phyloP scores from a whole-genome alignment of 2,113 vertebrate genomes.

The Chamaetylas fuelleborni region DNA sequence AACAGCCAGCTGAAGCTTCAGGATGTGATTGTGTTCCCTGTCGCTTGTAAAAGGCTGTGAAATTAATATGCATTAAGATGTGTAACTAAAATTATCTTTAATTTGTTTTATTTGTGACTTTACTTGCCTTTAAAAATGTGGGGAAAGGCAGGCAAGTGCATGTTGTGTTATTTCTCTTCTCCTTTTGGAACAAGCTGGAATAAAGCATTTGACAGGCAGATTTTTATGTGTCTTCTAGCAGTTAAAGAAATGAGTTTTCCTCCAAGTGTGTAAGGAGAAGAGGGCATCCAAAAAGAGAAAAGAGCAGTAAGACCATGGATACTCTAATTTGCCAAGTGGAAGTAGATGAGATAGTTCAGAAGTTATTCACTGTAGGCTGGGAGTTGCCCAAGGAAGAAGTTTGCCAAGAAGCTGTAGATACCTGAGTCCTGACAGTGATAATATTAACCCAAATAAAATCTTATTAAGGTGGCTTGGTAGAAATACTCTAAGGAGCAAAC shows the following conservation, averaged over 20 bases:
- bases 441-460: not conserved
- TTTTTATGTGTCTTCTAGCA: not conserved
- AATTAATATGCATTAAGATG: not conserved
- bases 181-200: not conserved
- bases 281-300: not conserved
- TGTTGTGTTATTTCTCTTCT: not conserved
- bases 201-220: not conserved
- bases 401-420: not conserved
- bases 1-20: not conserved
- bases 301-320: not conserved
- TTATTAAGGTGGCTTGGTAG: not conserved
- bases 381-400: not conserved
- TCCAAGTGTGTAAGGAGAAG: not conserved
- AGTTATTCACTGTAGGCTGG: not conserved
- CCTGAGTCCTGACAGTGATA: not conserved
- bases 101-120: not conserved
- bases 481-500: not conserved
- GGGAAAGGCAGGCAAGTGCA: not conserved
- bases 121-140: not conserved
- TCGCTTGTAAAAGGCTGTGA: not conserved
- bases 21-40: not conserved
- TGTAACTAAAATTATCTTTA: not conserved
- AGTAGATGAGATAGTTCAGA: not conserved
- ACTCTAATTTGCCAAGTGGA: not conserved
- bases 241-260: not conserved